phyloP scores from a whole-genome alignment of 2,113 vertebrate species.

The Microcebus tavaratra region DNA sequence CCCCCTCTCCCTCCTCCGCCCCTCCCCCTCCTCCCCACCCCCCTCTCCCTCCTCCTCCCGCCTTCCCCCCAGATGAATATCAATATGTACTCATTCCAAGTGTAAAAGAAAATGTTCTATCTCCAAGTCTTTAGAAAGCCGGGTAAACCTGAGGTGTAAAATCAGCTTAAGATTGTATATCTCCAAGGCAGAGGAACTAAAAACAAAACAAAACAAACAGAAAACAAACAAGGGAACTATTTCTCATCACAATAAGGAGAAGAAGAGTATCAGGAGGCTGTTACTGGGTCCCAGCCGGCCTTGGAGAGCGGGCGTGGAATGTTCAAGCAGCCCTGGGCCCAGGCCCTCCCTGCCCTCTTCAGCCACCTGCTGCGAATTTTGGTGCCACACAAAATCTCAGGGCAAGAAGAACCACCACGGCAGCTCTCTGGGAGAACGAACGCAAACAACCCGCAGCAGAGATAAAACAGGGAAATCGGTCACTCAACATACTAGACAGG shows the following conservation, averaged over 20 bases:
- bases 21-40: too few relatives aligned
- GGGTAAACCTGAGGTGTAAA: background rate
- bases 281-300: too few relatives aligned
- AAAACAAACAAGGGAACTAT: background rate
- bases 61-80: background rate
- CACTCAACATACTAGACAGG: background rate
- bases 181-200: background rate
- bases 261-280: background rate
- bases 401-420: background rate
- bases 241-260: background rate
- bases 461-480: background rate
- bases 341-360: fast-evolving
- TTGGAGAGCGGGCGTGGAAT: fast-evolving
- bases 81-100: background rate
- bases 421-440: background rate
- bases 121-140: background rate
- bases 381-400: background rate
- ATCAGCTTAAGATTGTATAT: background rate
- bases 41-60: too few relatives aligned
- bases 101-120: background rate
- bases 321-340: fast-evolving
- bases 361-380: background rate
- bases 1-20: too few relatives aligned
- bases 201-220: background rate
- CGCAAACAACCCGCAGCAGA: background rate